Evolutionary conservation across 2,797 vertebrate genomes (phyloP).

Genomic region (Lepus townsendii): DNA sequence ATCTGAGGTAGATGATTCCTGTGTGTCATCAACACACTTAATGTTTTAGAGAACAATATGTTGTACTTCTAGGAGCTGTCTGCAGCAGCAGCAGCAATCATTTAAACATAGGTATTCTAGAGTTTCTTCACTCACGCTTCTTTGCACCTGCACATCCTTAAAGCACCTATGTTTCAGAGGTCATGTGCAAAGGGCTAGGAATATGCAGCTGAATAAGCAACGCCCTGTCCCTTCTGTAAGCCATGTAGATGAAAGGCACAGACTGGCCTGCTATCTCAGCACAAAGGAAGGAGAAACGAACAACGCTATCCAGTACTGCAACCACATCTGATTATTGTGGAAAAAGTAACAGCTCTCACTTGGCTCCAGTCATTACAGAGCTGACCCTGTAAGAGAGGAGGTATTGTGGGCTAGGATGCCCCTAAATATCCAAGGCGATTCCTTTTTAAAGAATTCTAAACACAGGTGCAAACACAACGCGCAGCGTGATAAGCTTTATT

Average conservation of each 20-base stretch:
- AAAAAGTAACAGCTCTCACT: not conserved
- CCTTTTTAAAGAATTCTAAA: too few species aligned
- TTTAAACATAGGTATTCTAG: not conserved
- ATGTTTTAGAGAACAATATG: constrained; percentile 21
- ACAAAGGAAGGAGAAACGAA: not conserved
- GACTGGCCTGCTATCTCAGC: not conserved
- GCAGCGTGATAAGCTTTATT: too few species aligned
- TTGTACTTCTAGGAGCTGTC: not conserved
- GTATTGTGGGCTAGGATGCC: too few species aligned
- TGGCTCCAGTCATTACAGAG: constrained; percentile 11
- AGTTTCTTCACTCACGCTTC: constrained; percentile 34
- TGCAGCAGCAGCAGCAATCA: constrained; percentile 9
- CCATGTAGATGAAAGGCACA: constrained; percentile 1
- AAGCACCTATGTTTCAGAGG: not conserved
- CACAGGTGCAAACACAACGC: too few species aligned
- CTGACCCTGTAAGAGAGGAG: not conserved
- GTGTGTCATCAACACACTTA: not conserved
- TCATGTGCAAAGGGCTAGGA: not conserved
- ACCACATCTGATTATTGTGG: not conserved
- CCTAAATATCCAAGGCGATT: too few species aligned
- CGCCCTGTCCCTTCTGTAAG: constrained; percentile 3
- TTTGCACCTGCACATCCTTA: not conserved
- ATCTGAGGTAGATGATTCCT: constrained; percentile 35
- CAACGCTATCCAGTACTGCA: not conserved
- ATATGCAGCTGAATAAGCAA: constrained; percentile 12